Conservation (phyloP, 2,113 vertebrate species). For the Octodon degus region DNA sequence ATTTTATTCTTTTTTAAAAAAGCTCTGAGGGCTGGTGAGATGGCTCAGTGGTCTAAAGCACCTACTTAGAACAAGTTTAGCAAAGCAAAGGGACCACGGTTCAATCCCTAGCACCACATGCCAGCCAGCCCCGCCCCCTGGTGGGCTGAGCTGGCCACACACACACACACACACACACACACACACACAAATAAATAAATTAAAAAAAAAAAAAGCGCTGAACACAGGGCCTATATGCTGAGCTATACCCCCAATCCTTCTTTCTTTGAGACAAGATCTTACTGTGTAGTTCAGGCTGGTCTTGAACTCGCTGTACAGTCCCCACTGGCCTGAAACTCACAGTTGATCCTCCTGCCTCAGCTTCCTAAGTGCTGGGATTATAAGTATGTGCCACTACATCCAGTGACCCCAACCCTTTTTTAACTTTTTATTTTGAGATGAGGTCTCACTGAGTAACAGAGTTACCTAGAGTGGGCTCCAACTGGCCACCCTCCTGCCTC, state of each 20-base stretch:
- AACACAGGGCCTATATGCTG: not conserved
- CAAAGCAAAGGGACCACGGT: no score
- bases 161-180: no score
- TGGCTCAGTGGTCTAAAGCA: no score
- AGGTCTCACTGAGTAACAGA: not conserved
- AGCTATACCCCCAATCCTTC: not conserved
- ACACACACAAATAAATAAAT: no score
- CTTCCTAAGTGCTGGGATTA: not conserved
- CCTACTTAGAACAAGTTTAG: no score
- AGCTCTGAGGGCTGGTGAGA: no score
- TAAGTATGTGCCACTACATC: not conserved
- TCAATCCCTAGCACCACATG: no score
- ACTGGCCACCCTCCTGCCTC: not conserved
- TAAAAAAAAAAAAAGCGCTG: not conserved
- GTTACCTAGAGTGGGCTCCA: not conserved
- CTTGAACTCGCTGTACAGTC: not conserved
- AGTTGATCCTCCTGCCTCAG: not conserved
- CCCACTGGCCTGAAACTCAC: not conserved
- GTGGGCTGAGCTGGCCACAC: no score
- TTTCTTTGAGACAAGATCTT: not conserved
- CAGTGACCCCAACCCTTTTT: not conserved
- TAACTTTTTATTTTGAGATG: not conserved
- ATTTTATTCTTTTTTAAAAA: conserved; percentile 75
- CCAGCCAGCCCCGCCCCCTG: no score
- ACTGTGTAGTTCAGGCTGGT: not conserved